These are phyloP conservation scores for Syrista parreyssii DNA, from an alignment of 2,888 invertebrate genomes.

Conservation along the genomic window DNA sequence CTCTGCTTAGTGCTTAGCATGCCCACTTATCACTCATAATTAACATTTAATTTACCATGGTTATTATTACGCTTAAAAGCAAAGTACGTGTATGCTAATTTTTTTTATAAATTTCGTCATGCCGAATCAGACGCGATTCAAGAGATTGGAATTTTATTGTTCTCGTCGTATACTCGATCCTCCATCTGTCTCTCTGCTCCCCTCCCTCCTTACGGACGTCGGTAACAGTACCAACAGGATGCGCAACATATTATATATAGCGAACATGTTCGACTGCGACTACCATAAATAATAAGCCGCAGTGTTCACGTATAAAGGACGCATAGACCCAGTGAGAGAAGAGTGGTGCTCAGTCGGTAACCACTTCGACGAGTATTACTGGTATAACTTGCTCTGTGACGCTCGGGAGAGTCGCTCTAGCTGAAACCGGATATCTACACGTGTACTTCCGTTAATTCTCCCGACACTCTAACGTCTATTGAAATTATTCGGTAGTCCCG, in stretches of 20 bases:
- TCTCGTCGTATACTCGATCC: neutral
- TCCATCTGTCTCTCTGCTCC: neutral
- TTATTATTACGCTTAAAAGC: neutral
- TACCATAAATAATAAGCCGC: slow-evolving; percentile 50
- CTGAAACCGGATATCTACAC: neutral
- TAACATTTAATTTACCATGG: neutral
- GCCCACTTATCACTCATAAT: neutral
- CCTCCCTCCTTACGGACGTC: neutral
- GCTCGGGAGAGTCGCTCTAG: neutral
- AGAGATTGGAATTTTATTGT: neutral
- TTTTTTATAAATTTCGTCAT: neutral
- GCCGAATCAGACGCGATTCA: neutral
- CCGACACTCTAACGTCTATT: neutral
- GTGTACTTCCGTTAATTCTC: neutral
- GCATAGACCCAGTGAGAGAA: neutral
- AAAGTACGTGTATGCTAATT: neutral
- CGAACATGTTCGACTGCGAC: slow-evolving; percentile 44
- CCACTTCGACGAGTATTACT: neutral
- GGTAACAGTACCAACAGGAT: slow-evolving; percentile 39
- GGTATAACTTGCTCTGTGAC: neutral
- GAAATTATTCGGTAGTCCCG: neutral
- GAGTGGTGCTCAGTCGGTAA: slow-evolving; percentile 36
- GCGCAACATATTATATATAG: slow-evolving; percentile 40
- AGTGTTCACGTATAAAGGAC: slow-evolving; percentile 22
- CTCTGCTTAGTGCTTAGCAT: neutral